A percentile compares a stretch with the other conserved stretches of the same genome.
phyloP scores from a whole-genome alignment of 2,113 vertebrate genomes.

The Phainopepla nitens region DNA sequence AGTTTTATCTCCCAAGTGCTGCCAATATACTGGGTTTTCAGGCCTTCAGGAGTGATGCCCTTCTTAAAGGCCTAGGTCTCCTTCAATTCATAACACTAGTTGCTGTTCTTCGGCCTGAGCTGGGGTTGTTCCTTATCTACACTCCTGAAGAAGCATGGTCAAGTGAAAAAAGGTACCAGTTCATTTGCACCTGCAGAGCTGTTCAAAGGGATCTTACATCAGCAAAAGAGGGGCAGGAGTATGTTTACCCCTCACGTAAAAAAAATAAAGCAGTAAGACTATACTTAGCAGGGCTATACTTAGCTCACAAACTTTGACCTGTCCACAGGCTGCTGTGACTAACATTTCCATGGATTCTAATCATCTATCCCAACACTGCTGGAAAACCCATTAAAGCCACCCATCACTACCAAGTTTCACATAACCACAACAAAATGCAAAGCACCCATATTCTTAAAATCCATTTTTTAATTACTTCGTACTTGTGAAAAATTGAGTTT shows the following conservation, averaged over 20 bases:
- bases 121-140: not conserved
- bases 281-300: rapidly evolving
- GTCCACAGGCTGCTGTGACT: not conserved
- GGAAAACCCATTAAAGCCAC: not conserved
- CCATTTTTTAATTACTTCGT: not conserved
- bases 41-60: not conserved
- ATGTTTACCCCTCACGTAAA: not conserved
- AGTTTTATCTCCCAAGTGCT: not conserved
- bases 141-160: not conserved
- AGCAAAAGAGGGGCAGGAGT: not conserved
- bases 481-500: not conserved
- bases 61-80: not conserved
- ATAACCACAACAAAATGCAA: not conserved
- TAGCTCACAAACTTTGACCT: not conserved
- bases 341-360: not conserved
- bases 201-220: not conserved
- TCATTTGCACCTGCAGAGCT: not conserved
- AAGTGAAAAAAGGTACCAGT: not conserved
- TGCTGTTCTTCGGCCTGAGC: not conserved
- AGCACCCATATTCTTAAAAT: not conserved
- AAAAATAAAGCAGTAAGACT: not conserved
- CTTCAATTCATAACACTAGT: not conserved
- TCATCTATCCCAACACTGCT: not conserved
- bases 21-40: not conserved
- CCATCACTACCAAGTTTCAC: not conserved